Evolutionary conservation across 2,113 vertebrate species (phyloP), one percentile per base, ranked within the genome.

Genomic region (Lycaon pictus): DNA sequence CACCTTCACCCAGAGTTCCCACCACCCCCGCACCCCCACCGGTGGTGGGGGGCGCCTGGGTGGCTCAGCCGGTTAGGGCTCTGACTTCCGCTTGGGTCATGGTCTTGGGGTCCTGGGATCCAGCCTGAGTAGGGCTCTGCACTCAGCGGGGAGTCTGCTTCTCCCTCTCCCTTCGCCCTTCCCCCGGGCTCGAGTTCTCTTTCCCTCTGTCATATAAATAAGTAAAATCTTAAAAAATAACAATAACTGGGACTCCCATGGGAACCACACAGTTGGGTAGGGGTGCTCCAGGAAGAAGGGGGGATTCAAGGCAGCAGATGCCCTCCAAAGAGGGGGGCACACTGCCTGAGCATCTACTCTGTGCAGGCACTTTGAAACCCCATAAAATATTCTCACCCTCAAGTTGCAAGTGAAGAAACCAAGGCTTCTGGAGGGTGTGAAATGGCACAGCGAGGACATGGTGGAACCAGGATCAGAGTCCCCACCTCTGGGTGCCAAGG

Each of bases 21-120:
- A 13, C 0, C 69, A 3, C 35, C 10, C 0, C 7, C 3, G 8
- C 32, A 43, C 43, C 6, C 6, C 1, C 43, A 43, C 43, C 43
- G 1, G 43, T 43, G 43, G 1, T 6, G 4, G 43, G 43, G 43
- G 43, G 43, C 1, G 8, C 32, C 32, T 10, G 67, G 65, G 67
- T 19, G n/a, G 32, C 67, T 69, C 67, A 35, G 67, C 35, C 1
- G 8, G 67, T 69, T 35, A 10, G 67, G 67, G 8, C 7, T 69
- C 65, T 4, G 65, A 69, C 29, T 69, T 17, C 3, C 7, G 32
- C 32, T 3, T 1, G 13, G 8, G 32, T 9, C 13, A 27, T 10
- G 32, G 10, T 10, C 17, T 10, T n/a, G 67, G 67, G 67, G 32
- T n/a, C 67, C 16, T 10, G 67, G 67, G 17, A 10, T 69, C 29